Evolutionary conservation across 2,888 invertebrate genomes (phyloP).

Genomic region (Microctonus brassicae): DNA sequence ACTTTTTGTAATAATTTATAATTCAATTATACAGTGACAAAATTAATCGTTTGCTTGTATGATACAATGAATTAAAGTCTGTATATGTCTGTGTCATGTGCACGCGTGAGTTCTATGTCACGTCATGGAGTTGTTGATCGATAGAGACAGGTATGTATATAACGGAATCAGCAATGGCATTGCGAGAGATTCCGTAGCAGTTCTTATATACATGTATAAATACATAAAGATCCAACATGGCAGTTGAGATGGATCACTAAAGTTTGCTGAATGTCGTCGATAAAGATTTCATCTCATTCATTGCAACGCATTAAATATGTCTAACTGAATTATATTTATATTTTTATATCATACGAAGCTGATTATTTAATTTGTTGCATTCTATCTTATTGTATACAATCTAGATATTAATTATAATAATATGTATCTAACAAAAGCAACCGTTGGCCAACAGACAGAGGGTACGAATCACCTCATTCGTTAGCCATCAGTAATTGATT

Average conservation of each 20-base stretch:
- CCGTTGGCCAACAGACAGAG: background rate
- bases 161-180: slow-evolving; percentile 55
- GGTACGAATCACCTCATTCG: background rate
- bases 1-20: background rate
- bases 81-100: background rate
- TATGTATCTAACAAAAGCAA: background rate
- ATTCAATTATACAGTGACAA: background rate
- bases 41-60: slow-evolving; percentile 13
- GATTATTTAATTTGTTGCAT: background rate
- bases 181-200: slow-evolving; percentile 35
- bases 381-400: background rate
- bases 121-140: slow-evolving; percentile 49
- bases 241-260: slow-evolving; percentile 64
- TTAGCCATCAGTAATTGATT: slow-evolving; percentile 1
- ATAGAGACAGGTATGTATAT: slow-evolving; percentile 51
- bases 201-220: background rate
- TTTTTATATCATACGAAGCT: too few species aligned
- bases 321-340: slow-evolving; percentile 10
- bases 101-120: background rate
- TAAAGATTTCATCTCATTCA: slow-evolving; percentile 16
- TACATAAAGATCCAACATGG: slow-evolving; percentile 40
- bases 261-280: slow-evolving; percentile 32
- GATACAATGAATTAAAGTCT: background rate
- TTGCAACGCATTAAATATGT: slow-evolving; percentile 13
- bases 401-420: slow-evolving; percentile 11